Evolutionary conservation across 2,888 invertebrate species (phyloP).

Genomic region (Caenorhabditis macrosperma): DNA sequence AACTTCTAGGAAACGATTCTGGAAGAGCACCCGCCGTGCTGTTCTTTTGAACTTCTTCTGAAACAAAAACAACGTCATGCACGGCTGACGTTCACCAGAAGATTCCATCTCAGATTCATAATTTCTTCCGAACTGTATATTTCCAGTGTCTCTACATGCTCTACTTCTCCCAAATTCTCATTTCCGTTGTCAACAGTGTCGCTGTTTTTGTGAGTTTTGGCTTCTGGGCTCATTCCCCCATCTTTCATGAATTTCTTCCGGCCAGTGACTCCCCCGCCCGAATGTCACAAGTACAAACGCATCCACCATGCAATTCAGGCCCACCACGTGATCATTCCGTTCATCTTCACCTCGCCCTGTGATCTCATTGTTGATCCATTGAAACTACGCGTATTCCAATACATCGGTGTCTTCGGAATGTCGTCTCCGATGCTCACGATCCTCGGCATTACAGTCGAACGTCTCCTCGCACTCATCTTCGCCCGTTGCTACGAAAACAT

Average conservation of each 20-base stretch:
- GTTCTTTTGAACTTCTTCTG: too few species aligned
- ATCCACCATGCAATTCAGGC: not conserved
- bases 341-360: not conserved
- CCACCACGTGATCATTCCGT: slow-evolving; percentile 16
- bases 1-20: too few species aligned
- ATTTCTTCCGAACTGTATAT: too few species aligned
- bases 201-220: slow-evolving; percentile 10
- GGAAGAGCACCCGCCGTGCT: too few species aligned
- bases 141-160: slow-evolving; percentile 18
- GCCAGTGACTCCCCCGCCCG: too few species aligned
- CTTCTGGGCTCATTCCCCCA: too few species aligned
- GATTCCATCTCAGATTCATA: too few species aligned
- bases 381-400: not conserved
- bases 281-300: too few species aligned
- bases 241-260: too few species aligned
- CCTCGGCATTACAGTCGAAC: slow-evolving; percentile 19
- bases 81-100: too few species aligned
- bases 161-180: slow-evolving; percentile 17
- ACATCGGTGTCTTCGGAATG: slow-evolving; percentile 14
- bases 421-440: slow-evolving; percentile 10
- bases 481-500: slow-evolving; percentile 22
- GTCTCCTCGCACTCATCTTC: slow-evolving; percentile 4
- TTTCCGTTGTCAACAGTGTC: slow-evolving; percentile 6
- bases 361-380: slow-evolving; percentile 12
- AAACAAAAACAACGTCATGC: too few species aligned